Conservation (phyloP, 2,888 invertebrate species). For the Plagodis pulveraria region DNA sequence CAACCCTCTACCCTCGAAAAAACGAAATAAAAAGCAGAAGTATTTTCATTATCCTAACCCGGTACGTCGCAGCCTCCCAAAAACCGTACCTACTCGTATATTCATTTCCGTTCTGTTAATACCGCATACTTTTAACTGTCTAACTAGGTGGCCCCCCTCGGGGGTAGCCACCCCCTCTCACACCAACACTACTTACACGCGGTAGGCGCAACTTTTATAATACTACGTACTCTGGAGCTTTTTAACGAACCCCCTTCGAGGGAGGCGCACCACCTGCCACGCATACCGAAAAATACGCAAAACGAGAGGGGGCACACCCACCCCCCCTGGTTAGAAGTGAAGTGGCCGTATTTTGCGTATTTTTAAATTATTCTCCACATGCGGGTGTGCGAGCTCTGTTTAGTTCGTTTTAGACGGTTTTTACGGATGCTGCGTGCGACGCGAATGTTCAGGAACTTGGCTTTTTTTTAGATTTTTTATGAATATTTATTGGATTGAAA, state of each 20-base stretch:
- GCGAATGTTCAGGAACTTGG: slow-evolving; percentile 16
- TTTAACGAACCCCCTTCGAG: slow-evolving; percentile 79
- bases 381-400: slow-evolving; percentile 69
- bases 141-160: slow-evolving; percentile 75
- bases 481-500: slow-evolving; percentile 18
- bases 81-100: slow-evolving; percentile 79
- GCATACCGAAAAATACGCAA: slow-evolving; percentile 85
- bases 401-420: slow-evolving; percentile 62
- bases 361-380: slow-evolving; percentile 83
- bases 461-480: slow-evolving; percentile 19
- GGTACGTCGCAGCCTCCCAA: slow-evolving; percentile 77
- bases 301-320: slow-evolving; percentile 61
- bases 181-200: slow-evolving; percentile 81
- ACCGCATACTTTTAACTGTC: slow-evolving; percentile 86
- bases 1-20: slow-evolving; percentile 38
- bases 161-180: slow-evolving; percentile 49
- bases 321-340: slow-evolving; percentile 78
- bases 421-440: slow-evolving; percentile 50
- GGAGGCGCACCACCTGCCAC: slow-evolving; percentile 81
- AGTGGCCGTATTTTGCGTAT: slow-evolving; percentile 84
- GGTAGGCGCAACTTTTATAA: slow-evolving; percentile 85
- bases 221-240: slow-evolving; percentile 83
- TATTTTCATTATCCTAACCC: slow-evolving; percentile 83
- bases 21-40: slow-evolving; percentile 68
- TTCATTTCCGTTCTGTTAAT: slow-evolving; percentile 85